Evolutionary conservation across 1,140 invertebrate genomes (phyloP).

Genomic region (Yoshiicerus persimilis): DNA sequence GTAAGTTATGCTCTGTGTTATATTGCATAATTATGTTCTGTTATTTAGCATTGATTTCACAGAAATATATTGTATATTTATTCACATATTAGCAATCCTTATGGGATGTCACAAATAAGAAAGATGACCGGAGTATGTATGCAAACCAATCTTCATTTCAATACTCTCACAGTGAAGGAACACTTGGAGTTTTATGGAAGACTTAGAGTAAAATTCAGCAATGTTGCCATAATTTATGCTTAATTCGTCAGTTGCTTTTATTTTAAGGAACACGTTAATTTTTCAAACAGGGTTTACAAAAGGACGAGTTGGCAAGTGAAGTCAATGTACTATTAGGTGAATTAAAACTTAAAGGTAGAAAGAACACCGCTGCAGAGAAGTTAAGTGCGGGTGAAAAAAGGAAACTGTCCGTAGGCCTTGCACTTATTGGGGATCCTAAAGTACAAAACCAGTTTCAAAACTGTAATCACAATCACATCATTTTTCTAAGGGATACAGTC

Average conservation of each 20-base stretch:
- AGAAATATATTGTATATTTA: too few species aligned
- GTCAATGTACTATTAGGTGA: slow-evolving; percentile 70
- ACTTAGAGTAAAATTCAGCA: slow-evolving; percentile 54
- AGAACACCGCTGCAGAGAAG: slow-evolving; percentile 54
- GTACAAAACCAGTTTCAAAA: too few species aligned
- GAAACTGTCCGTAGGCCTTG: slow-evolving; percentile 62
- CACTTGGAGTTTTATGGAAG: slow-evolving; percentile 53
- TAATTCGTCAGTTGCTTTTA: background rate
- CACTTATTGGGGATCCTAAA: slow-evolving; percentile 74
- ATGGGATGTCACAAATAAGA: slow-evolving; percentile 70
- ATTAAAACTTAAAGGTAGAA: slow-evolving; percentile 71
- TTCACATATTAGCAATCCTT: slow-evolving; percentile 69
- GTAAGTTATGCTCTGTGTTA: slow-evolving; percentile 56
- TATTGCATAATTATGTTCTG: too few species aligned
- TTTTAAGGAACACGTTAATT: background rate
- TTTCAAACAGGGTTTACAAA: slow-evolving; percentile 52
- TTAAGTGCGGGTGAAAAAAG: slow-evolving; percentile 63
- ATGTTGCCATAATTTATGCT: too few species aligned
- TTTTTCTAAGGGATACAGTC: too few species aligned
- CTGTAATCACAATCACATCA: too few species aligned
- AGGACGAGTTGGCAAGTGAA: slow-evolving; percentile 49
- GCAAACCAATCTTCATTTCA: slow-evolving; percentile 52
- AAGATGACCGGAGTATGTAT: slow-evolving; percentile 70
- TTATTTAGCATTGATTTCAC: too few species aligned
- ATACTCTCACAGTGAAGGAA: slow-evolving; percentile 51